Conservation (phyloP, 53 echinoderm and acorn worm genomes). For the Hippasteria phrygiana region DNA sequence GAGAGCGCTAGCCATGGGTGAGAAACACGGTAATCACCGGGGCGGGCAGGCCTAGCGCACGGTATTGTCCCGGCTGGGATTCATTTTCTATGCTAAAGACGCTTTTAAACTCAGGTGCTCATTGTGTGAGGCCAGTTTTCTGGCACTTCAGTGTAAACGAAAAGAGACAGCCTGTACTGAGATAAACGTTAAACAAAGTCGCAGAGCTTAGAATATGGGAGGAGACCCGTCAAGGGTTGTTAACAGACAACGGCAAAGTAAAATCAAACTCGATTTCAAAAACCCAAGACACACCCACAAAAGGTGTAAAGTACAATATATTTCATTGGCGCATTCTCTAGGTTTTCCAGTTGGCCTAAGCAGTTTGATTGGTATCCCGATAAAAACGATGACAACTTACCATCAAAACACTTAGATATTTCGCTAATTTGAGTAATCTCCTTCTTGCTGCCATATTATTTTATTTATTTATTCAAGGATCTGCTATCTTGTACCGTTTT, state of each 20-base stretch:
- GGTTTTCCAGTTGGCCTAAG: too few species aligned
- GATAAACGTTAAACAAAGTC: slow-evolving; percentile 31
- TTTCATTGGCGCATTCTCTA: too few species aligned
- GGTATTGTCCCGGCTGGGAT: slow-evolving; percentile 21
- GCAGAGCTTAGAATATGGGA: background rate
- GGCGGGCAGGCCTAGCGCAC: slow-evolving; percentile 29
- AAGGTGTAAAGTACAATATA: too few species aligned
- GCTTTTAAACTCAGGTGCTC: background rate
- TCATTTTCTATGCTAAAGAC: background rate
- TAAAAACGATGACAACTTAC: too few species aligned
- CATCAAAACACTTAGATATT: too few species aligned
- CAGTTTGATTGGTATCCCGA: too few species aligned
- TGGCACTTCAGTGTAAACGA: background rate
- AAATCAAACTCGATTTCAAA: background rate
- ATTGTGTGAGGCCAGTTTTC: slow-evolving; percentile 1
- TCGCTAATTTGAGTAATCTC: too few species aligned
- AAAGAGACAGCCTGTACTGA: slow-evolving; percentile 12
- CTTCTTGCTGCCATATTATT: too few species aligned
- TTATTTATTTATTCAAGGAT: too few species aligned
- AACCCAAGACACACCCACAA: background rate
- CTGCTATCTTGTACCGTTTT: too few species aligned
- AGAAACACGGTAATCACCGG: slow-evolving; percentile 38
- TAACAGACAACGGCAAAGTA: background rate
- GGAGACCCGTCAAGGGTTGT: background rate
- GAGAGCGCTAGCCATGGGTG: background rate